A percentile compares a stretch with the other conserved stretches of the same genome.
Evolutionary conservation across 2,113 vertebrate species (phyloP).

Genomic region (Triplophysa rosa): DNA sequence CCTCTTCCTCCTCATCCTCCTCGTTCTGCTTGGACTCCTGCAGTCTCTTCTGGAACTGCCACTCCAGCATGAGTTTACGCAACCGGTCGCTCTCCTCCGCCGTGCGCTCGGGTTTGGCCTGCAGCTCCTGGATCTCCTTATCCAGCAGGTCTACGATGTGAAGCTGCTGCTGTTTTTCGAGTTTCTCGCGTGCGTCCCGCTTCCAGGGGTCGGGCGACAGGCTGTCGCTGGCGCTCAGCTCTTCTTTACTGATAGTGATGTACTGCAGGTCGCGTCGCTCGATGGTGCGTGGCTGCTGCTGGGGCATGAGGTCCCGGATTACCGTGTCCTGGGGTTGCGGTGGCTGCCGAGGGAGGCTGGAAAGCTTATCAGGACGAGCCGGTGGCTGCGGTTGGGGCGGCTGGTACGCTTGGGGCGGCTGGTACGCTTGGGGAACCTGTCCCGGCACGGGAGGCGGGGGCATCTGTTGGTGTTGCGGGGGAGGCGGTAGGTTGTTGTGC

Average conservation of each 20-base stretch:
- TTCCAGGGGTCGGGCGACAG: conserved; percentile 98
- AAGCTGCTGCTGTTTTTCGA: conserved; percentile 98
- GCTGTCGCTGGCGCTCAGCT: conserved; percentile 86
- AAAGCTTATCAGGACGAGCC: conserved; percentile 79
- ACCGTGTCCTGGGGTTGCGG: conserved; percentile 83
- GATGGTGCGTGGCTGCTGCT: conserved; percentile 96
- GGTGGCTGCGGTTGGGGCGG: conserved; percentile 51
- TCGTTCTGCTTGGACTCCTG: conserved; percentile 96
- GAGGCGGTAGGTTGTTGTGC: conserved; percentile 54
- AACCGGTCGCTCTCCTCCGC: conserved; percentile 93
- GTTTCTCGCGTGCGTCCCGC: conserved; percentile 91
- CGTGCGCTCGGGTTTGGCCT: conserved; percentile 86
- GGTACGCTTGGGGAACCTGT: conserved; percentile 71
- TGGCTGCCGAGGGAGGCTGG: conserved; percentile 74
- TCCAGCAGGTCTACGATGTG: conserved; percentile 96
- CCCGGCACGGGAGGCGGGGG: conserved; percentile 58
- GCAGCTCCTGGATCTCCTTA: conserved; percentile 95
- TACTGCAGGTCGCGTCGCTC: conserved; percentile 95
- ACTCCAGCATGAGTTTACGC: conserved; percentile 96
- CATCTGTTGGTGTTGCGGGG: conserved; percentile 67
- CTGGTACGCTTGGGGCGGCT: conserved; percentile 60
- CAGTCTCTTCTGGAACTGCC: conserved; percentile 97
- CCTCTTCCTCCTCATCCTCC: conserved; percentile 95
- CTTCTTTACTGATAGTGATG: conserved; percentile 93
- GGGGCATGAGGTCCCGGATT: conserved; percentile 92